A percentile compares a stretch with the other conserved stretches of the same genome.
phyloP scores from a whole-genome alignment of 2,797 vertebrate species.

The Myripristis murdjan region DNA sequence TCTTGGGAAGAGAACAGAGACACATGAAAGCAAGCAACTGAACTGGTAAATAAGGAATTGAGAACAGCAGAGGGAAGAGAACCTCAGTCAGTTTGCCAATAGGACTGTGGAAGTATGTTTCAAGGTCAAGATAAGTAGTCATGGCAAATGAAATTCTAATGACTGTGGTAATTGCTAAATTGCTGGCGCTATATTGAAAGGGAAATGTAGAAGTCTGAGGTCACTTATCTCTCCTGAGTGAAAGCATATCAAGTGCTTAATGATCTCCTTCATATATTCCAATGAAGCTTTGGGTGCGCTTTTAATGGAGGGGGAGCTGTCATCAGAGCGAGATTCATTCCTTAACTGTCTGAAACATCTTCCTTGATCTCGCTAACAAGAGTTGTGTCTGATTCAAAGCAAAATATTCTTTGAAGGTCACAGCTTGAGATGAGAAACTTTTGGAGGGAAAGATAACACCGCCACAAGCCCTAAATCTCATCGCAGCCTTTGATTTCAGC shows the following conservation, averaged over 20 bases:
- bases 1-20: slow-evolving; percentile 38
- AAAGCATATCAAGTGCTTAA: slow-evolving; percentile 71
- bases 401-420: slow-evolving; percentile 60
- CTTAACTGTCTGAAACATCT: slow-evolving; percentile 58
- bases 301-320: slow-evolving; percentile 52
- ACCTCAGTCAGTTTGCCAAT: slow-evolving; percentile 32
- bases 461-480: slow-evolving; percentile 28
- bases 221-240: slow-evolving; percentile 64
- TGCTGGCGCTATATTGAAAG: slow-evolving; percentile 51
- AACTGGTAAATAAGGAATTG: slow-evolving; percentile 33
- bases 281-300: slow-evolving; percentile 51
- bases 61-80: slow-evolving; percentile 18
- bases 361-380: slow-evolving; percentile 59
- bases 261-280: slow-evolving; percentile 64
- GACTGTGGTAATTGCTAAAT: slow-evolving; percentile 68
- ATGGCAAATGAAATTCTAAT: slow-evolving; percentile 71
- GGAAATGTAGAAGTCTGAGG: slow-evolving; percentile 62
- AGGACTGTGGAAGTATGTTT: slow-evolving; percentile 51
- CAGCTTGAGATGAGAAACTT: slow-evolving; percentile 57
- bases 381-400: slow-evolving; percentile 34
- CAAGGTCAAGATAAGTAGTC: slow-evolving; percentile 75
- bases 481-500: slow-evolving; percentile 54
- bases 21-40: slow-evolving; percentile 30
- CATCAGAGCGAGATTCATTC: slow-evolving; percentile 44
- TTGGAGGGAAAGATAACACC: slow-evolving; percentile 22